Conservation (phyloP, 2,797 vertebrate genomes). For the Phaenicophaeus curvirostris region DNA sequence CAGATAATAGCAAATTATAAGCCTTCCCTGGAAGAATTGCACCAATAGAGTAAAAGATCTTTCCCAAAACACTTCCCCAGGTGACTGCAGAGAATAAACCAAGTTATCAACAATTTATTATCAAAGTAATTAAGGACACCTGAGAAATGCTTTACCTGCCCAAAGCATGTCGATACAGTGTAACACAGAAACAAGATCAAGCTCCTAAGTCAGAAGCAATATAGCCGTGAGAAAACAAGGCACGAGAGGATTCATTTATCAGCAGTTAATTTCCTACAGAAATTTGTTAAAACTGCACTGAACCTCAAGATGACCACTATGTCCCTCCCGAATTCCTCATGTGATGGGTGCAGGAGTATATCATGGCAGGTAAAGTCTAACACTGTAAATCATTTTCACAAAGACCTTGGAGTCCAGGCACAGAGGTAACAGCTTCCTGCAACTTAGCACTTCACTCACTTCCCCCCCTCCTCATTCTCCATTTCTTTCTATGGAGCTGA, state of each 20-base stretch:
- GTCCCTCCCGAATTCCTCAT: not conserved
- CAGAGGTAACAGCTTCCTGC: not conserved
- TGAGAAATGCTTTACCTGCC: not conserved
- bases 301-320: not conserved
- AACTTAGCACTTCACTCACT: not conserved
- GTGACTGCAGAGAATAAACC: not conserved
- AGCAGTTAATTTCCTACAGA: not conserved
- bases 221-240: not conserved
- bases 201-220: not conserved
- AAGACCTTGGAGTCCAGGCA: fast-evolving
- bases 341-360: not conserved
- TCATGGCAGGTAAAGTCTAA: not conserved
- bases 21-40: not conserved
- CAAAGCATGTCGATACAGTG: not conserved
- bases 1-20: not conserved
- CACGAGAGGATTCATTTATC: not conserved
- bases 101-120: not conserved
- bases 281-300: not conserved
- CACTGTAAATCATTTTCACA: not conserved
- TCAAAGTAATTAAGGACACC: not conserved
- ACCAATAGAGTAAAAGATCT: not conserved
- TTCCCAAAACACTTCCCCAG: not conserved
- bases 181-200: not conserved
- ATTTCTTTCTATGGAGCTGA: not conserved
- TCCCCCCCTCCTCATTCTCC: not conserved